Evolutionary conservation across 2,113 vertebrate species (phyloP).

Genomic region (Tiliqua scincoides): DNA sequence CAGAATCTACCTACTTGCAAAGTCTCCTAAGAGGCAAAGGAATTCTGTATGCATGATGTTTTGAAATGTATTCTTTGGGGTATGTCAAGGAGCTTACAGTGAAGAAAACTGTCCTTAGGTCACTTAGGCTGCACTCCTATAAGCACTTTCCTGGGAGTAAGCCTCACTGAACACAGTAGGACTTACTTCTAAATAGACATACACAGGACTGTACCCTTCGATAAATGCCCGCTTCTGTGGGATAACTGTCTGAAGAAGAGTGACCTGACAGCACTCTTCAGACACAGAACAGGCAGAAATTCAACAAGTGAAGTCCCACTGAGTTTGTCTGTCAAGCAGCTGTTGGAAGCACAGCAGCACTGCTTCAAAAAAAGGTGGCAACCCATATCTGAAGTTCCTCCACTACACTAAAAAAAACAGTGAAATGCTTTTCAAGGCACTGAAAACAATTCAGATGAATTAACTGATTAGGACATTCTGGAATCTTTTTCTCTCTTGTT

Average conservation of each 20-base stretch:
- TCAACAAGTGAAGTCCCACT: not conserved
- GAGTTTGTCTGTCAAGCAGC: not conserved
- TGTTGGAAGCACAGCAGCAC: not conserved
- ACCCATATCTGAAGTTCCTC: too few relatives aligned
- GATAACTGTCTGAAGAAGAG: not conserved
- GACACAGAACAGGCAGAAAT: not conserved
- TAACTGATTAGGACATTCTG: not conserved
- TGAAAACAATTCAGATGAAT: not conserved
- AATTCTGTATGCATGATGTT: not conserved
- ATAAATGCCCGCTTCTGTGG: not conserved
- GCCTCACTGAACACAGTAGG: too few relatives aligned
- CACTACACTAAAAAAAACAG: too few relatives aligned
- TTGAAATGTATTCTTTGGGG: not conserved
- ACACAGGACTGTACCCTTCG: too few relatives aligned
- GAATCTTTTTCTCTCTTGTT: not conserved
- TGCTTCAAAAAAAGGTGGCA: not conserved
- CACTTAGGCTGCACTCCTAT: too few relatives aligned
- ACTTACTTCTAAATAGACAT: too few relatives aligned
- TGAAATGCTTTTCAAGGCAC: too few relatives aligned
- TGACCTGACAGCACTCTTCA: not conserved
- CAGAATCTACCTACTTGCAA: not conserved
- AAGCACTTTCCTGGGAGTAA: too few relatives aligned
- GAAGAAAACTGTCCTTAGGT: not conserved
- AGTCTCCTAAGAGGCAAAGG: not conserved
- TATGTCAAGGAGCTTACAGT: not conserved